phyloP scores from a whole-genome alignment of 2,797 vertebrate genomes.

The Oophaga sylvatica region DNA sequence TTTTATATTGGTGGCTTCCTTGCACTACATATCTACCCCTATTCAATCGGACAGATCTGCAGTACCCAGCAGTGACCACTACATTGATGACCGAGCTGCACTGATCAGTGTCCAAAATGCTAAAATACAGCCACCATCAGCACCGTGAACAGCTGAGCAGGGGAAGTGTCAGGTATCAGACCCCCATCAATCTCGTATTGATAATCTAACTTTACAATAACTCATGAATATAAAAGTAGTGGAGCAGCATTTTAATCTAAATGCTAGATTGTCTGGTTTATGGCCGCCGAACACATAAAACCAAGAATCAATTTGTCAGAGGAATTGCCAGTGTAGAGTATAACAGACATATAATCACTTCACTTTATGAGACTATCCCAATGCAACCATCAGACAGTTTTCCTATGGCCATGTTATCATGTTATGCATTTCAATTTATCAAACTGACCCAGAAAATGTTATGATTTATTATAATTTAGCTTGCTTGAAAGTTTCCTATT shows the following conservation, averaged over 20 bases:
- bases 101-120: no score
- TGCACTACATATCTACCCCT: no score
- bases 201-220: no score
- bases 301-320: neutral
- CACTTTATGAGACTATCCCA: slow-evolving; percentile 18
- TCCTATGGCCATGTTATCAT: slow-evolving; percentile 2
- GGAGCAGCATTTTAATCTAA: neutral
- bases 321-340: neutral
- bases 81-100: no score
- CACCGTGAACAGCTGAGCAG: no score
- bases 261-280: neutral
- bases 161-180: no score
- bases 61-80: no score
- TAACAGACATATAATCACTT: neutral
- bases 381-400: slow-evolving; percentile 29
- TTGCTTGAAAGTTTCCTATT: slow-evolving; percentile 58
- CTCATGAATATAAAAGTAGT: no score
- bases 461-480: slow-evolving; percentile 56
- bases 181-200: no score
- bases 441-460: slow-evolving; percentile 49
- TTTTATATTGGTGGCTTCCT: no score
- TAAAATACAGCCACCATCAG: no score
- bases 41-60: no score
- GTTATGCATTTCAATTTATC: slow-evolving; percentile 45
- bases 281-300: neutral